Conservation (phyloP, 2,797 vertebrate genomes). For the Echeneis naucrates region DNA sequence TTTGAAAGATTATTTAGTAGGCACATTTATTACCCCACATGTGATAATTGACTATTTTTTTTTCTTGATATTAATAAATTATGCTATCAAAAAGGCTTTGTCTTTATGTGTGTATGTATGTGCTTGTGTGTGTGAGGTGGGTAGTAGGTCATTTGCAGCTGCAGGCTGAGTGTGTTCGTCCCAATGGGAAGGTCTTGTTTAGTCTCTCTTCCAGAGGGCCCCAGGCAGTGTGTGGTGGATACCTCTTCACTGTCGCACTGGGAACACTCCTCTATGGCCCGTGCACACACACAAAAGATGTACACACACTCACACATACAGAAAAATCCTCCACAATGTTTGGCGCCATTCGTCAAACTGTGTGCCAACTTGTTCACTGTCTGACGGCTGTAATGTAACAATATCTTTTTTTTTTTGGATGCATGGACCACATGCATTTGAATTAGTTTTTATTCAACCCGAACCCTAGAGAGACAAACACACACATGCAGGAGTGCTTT, state of each 20-base stretch:
- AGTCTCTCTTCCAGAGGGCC: slow-evolving; percentile 90
- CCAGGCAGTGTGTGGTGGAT: slow-evolving; percentile 88
- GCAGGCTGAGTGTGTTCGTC: slow-evolving; percentile 86
- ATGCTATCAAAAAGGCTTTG: slow-evolving; percentile 84
- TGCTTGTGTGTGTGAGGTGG: slow-evolving; percentile 64
- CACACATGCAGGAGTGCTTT: slow-evolving; percentile 36
- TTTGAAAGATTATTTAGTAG: slow-evolving; percentile 77
- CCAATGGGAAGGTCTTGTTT: slow-evolving; percentile 91
- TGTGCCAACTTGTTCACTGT: slow-evolving; percentile 79
- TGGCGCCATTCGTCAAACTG: slow-evolving; percentile 44
- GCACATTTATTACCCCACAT: slow-evolving; percentile 77
- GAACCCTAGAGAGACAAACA: slow-evolving; percentile 17
- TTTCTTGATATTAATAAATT: slow-evolving; percentile 86
- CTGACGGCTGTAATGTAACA: slow-evolving; percentile 63
- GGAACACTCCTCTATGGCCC: slow-evolving; percentile 75
- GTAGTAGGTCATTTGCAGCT: slow-evolving; percentile 90
- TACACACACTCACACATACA: slow-evolving; percentile 14
- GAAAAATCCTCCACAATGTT: slow-evolving; percentile 45
- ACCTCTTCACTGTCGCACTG: slow-evolving; percentile 86
- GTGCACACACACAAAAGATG: slow-evolving; percentile 25
- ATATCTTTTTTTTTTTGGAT: slow-evolving; percentile 34
- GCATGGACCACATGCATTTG: slow-evolving; percentile 12
- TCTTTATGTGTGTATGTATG: slow-evolving; percentile 75
- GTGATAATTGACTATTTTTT: slow-evolving; percentile 80
- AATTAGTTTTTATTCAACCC: slow-evolving; percentile 48